Conservation (phyloP, 2,113 vertebrate genomes). For the Lycocorax pyrrhopterus region DNA sequence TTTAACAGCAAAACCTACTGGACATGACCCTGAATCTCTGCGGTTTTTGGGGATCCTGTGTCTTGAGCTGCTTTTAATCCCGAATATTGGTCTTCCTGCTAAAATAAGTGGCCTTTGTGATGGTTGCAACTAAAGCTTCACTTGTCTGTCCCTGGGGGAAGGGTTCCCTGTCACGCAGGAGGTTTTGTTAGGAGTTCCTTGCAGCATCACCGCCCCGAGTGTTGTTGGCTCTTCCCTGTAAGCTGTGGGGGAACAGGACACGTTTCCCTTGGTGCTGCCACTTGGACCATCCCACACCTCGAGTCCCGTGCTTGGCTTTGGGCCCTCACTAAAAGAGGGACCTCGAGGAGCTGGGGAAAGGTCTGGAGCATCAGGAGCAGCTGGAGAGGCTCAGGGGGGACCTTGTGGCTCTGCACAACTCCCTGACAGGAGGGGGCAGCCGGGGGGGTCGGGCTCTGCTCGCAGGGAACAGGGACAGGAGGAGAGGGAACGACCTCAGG, state of each 20-base stretch:
- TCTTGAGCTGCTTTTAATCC: not conserved
- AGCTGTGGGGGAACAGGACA: not conserved
- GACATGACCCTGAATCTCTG: too few species aligned
- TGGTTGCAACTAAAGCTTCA: not conserved
- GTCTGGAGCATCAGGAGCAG: rapidly evolving
- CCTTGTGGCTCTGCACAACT: not conserved
- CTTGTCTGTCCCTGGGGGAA: not conserved
- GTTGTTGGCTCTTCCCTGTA: not conserved
- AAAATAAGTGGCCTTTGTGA: not conserved
- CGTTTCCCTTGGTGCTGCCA: not conserved
- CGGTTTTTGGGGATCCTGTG: rapidly evolving
- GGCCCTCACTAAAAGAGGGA: not conserved
- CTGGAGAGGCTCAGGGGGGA: not conserved
- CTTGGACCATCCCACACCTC: not conserved
- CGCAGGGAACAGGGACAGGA: not conserved
- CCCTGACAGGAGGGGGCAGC: not conserved
- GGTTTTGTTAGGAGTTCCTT: not conserved
- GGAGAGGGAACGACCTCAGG: rapidly evolving
- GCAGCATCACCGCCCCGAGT: not conserved
- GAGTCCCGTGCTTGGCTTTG: rapidly evolving
- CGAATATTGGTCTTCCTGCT: not conserved
- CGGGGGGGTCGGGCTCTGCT: not conserved
- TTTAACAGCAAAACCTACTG: not conserved
- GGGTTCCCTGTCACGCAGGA: not conserved
- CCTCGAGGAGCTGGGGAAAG: not conserved